These are phyloP conservation scores for Hafferia zeledoni DNA, from an alignment of 2,797 vertebrate genomes.

Conservation along the genomic window DNA sequence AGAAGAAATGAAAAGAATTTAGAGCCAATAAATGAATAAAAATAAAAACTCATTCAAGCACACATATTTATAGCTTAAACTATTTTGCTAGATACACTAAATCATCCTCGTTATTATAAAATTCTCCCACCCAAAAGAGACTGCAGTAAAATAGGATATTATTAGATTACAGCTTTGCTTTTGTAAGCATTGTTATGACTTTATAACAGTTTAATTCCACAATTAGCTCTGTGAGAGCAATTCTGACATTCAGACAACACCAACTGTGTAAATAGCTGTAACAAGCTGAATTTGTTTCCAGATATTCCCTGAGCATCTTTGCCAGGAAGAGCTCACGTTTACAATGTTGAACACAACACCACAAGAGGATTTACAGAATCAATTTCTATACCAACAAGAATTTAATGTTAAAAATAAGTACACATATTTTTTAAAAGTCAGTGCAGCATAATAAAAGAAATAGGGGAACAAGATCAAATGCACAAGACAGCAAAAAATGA, in stretches of 20 bases:
- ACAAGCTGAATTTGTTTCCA: background rate
- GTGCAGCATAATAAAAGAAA: background rate
- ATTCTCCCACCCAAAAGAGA: background rate
- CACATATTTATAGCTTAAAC: slow-evolving; percentile 20
- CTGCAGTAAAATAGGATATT: background rate
- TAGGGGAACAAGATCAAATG: background rate
- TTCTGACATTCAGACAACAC: background rate
- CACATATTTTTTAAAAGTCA: background rate
- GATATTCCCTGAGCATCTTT: background rate
- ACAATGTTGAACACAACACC: background rate
- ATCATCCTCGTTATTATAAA: background rate
- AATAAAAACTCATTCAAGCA: background rate
- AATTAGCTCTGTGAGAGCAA: slow-evolving; percentile 19
- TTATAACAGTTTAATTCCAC: slow-evolving; percentile 17
- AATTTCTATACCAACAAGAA: background rate
- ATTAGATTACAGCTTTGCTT: slow-evolving; percentile 3
- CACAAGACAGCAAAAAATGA: background rate
- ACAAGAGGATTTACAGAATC: background rate
- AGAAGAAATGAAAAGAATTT: slow-evolving; percentile 3
- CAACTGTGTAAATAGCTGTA: background rate
- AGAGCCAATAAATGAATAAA: slow-evolving; percentile 27
- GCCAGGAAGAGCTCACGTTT: background rate
- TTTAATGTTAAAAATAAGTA: background rate
- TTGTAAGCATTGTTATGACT: background rate
- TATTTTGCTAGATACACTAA: background rate